These are phyloP conservation scores for Cossypha polioptera DNA, from an alignment of 2,797 vertebrate species.

Conservation along the genomic window DNA sequence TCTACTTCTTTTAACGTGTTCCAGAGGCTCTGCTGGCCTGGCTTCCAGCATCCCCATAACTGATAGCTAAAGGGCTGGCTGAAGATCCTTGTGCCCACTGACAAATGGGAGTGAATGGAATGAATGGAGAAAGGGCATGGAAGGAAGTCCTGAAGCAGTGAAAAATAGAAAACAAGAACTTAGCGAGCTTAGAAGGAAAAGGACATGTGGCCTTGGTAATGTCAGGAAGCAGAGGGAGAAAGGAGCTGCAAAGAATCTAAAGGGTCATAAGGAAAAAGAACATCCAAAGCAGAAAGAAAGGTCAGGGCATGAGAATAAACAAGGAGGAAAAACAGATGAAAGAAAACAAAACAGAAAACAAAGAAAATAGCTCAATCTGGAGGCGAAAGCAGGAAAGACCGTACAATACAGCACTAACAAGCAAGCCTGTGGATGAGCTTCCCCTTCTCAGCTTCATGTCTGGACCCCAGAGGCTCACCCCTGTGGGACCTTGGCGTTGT, in stretches of 20 bases:
- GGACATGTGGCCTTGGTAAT: neutral
- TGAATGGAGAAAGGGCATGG: neutral
- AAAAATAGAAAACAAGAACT: neutral
- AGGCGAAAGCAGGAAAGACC: neutral
- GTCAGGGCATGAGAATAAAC: neutral
- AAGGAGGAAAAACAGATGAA: conserved; percentile 5
- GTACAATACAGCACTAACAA: neutral
- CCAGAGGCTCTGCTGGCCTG: neutral
- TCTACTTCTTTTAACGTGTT: neutral
- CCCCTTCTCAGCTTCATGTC: neutral
- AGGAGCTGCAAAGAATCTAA: neutral
- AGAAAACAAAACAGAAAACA: neutral
- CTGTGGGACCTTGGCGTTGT: neutral
- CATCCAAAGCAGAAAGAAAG: neutral
- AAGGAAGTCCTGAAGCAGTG: neutral
- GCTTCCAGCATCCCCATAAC: neutral
- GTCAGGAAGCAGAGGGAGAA: neutral
- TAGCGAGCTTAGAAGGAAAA: neutral
- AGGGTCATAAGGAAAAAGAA: neutral
- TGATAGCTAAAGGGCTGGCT: neutral
- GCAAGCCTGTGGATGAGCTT: neutral
- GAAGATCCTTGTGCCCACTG: neutral
- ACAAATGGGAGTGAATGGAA: neutral
- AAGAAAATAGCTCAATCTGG: neutral
- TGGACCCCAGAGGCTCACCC: neutral